Evolutionary conservation across 2,113 vertebrate genomes (phyloP).

Genomic region (Chamaea fasciata): DNA sequence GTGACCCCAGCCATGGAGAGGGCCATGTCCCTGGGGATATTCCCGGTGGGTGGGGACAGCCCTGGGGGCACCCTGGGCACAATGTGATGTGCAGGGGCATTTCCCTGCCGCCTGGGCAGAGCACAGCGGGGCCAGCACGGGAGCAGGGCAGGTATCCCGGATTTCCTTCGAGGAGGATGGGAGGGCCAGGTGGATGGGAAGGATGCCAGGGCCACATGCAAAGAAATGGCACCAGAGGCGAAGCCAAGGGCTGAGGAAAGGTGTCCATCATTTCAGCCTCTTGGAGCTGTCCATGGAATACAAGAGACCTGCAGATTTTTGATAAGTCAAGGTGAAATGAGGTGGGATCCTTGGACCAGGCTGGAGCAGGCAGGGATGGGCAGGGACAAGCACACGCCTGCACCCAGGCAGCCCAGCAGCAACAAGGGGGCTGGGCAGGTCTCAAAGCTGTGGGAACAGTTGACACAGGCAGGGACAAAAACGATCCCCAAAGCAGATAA

Average conservation of each 20-base stretch:
- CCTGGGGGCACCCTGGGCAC: not conserved
- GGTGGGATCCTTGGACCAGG: not conserved
- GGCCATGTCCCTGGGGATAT: not conserved
- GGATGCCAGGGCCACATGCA: not conserved
- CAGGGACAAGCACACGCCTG: not conserved
- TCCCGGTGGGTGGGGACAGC: not conserved
- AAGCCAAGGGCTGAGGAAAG: not conserved
- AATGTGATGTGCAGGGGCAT: fast-evolving
- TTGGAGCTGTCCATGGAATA: not conserved
- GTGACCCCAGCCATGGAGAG: constrained; percentile 10
- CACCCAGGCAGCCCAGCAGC: not conserved
- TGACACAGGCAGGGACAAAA: not conserved
- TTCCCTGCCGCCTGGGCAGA: not conserved
- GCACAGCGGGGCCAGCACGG: fast-evolving
- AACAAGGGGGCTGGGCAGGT: not conserved
- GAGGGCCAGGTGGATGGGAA: not conserved
- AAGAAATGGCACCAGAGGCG: not conserved
- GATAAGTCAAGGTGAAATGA: not conserved
- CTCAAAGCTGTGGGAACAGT: not conserved
- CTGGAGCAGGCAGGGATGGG: not conserved
- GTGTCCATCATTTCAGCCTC: not conserved
- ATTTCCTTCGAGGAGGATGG: not conserved
- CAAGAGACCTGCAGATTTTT: not conserved
- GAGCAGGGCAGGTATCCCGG: fast-evolving
- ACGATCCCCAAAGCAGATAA: not conserved